Percentiles rank a stretch among this genome's conserved stretches.
Evolutionary conservation across 1,140 invertebrate species (phyloP).

Genomic region (Scaptomyza graminum): DNA sequence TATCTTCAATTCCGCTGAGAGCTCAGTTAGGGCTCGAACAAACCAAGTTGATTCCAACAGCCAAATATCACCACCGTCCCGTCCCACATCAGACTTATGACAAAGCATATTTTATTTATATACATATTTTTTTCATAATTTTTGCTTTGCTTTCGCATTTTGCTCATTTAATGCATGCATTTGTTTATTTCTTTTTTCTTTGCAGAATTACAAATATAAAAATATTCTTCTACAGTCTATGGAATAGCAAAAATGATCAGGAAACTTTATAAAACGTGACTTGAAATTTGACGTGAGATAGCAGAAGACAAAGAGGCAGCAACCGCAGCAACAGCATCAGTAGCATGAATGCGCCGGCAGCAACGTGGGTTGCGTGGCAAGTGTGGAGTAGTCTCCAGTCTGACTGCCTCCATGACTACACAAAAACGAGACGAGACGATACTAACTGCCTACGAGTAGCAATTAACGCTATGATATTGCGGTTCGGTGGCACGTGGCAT

Average conservation of each 20-base stretch:
- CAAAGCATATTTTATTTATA: slow-evolving; percentile 48
- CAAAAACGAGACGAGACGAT: neutral
- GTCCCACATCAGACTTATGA: slow-evolving; percentile 20
- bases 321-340: neutral
- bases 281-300: slow-evolving; percentile 19
- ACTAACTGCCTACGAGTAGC: slow-evolving; percentile 57
- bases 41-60: neutral
- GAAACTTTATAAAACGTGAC: slow-evolving; percentile 72
- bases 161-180: slow-evolving; percentile 38
- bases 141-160: slow-evolving; percentile 37
- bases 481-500: slow-evolving; percentile 63
- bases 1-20: neutral
- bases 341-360: slow-evolving; percentile 4
- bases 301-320: neutral
- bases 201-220: slow-evolving; percentile 27
- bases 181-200: slow-evolving; percentile 15
- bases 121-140: slow-evolving; percentile 45
- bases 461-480: slow-evolving; percentile 78
- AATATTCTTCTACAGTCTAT: slow-evolving; percentile 57
- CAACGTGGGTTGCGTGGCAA: slow-evolving; percentile 21
- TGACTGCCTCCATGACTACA: slow-evolving; percentile 10
- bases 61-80: no score
- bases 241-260: slow-evolving; percentile 44
- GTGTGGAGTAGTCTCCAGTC: slow-evolving; percentile 6
- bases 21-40: neutral